A percentile compares a stretch with the other conserved stretches of the same genome.
phyloP scores from a whole-genome alignment of 2,113 vertebrate species.

The Rhinogobius similis region DNA sequence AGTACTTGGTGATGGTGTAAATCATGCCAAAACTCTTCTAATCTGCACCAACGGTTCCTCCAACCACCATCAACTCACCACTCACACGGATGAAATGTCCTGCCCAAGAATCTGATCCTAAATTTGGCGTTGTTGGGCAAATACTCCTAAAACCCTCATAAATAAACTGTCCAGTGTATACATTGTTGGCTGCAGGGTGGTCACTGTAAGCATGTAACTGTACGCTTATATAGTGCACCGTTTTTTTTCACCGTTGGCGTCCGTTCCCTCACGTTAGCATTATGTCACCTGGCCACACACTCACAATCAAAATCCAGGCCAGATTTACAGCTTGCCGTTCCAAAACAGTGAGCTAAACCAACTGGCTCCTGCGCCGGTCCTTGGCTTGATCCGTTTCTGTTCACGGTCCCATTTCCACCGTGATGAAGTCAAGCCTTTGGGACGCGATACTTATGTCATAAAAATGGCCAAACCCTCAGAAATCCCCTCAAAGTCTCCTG shows the following conservation, averaged over 20 bases:
- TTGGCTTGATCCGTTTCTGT: not conserved
- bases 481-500: slow-evolving; percentile 11
- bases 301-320: not conserved
- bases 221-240: too few species aligned
- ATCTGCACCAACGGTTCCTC: too few species aligned
- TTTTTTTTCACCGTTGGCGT: not conserved
- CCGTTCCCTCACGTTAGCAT: not conserved
- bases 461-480: slow-evolving; percentile 22
- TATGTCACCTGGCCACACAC: slow-evolving; percentile 5
- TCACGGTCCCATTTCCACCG: not conserved
- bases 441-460: slow-evolving; percentile 18
- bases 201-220: too few species aligned
- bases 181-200: too few species aligned
- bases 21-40: too few species aligned
- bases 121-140: too few species aligned
- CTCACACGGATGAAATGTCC: too few species aligned
- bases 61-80: too few species aligned
- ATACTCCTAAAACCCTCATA: too few species aligned
- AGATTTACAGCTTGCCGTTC: not conserved
- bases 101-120: too few species aligned
- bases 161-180: too few species aligned
- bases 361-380: not conserved
- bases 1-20: too few species aligned
- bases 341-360: not conserved
- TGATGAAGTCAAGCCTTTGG: slow-evolving; percentile 24